Percentiles rank a stretch among this genome's conserved stretches.
These are phyloP conservation scores for Nannospalax galili DNA, from an alignment of 2,113 vertebrate genomes.

Conservation along the genomic window DNA sequence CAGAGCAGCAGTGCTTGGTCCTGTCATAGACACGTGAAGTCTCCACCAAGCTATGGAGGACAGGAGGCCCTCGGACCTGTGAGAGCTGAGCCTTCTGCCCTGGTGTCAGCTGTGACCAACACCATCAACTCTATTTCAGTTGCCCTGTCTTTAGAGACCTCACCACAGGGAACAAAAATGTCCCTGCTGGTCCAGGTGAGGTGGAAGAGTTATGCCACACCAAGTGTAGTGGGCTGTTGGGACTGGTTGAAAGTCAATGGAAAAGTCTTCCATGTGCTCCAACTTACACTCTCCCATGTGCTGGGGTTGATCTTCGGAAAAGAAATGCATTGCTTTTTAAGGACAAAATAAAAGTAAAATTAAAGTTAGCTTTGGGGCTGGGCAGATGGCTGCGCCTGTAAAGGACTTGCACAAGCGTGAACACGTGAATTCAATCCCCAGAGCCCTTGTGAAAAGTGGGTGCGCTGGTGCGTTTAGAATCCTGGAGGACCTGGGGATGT, in stretches of 20 bases:
- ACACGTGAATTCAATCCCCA: not conserved
- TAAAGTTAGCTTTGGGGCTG: not conserved
- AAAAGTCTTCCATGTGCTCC: fast-evolving
- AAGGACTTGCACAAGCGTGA: not conserved
- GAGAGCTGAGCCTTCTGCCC: not conserved
- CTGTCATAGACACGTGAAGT: fast-evolving
- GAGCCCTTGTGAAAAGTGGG: not conserved
- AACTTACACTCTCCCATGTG: too few relatives aligned
- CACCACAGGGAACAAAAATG: not conserved
- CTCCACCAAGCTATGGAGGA: not conserved
- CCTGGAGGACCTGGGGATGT: not conserved
- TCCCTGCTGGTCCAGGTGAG: not conserved
- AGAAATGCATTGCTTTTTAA: not conserved
- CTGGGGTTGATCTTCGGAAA: not conserved
- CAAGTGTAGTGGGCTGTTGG: not conserved
- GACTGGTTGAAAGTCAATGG: not conserved
- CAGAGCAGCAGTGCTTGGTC: not conserved
- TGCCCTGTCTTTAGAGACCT: not conserved
- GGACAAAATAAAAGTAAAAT: too few relatives aligned
- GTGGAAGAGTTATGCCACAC: fast-evolving
- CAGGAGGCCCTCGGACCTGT: fast-evolving
- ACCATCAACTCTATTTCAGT: fast-evolving
- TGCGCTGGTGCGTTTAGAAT: not conserved
- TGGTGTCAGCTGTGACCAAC: too few relatives aligned
- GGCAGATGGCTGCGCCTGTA: not conserved